A percentile compares a stretch with the other conserved stretches of the same genome.
Conservation (phyloP, 2,113 vertebrate species). For the Fulmarus glacialis region DNA sequence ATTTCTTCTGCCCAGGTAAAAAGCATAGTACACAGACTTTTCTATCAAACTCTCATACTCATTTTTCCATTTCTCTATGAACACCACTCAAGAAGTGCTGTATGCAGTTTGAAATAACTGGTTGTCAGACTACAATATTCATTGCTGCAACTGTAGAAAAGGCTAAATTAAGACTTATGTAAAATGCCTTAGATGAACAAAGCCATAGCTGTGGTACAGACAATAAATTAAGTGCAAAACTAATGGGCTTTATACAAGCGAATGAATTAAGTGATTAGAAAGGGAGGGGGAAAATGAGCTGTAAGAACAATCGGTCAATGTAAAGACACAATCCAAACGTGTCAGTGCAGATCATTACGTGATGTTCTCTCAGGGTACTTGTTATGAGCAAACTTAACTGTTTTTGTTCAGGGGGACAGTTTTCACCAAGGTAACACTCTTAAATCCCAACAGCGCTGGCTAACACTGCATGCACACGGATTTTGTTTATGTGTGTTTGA, state of each 20-base stretch:
- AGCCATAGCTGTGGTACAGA: neutral
- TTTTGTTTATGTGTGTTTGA: neutral
- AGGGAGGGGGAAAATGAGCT: neutral
- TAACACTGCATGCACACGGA: neutral
- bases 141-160: constrained; percentile 37
- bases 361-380: neutral
- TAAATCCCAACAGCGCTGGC: neutral
- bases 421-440: neutral
- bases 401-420: neutral
- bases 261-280: constrained; percentile 14
- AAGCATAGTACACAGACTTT: neutral
- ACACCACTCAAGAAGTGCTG: neutral
- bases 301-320: neutral
- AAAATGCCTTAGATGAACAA: neutral
- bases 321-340: neutral
- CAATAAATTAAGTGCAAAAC: neutral
- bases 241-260: neutral
- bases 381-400: neutral
- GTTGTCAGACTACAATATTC: constrained; percentile 37
- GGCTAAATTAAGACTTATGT: constrained; percentile 37
- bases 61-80: neutral
- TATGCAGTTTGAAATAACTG: constrained; percentile 52
- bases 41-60: neutral
- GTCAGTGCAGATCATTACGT: neutral
- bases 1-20: neutral